Conservation (phyloP, 2,113 vertebrate species). For the Geothlypis trichas region DNA sequence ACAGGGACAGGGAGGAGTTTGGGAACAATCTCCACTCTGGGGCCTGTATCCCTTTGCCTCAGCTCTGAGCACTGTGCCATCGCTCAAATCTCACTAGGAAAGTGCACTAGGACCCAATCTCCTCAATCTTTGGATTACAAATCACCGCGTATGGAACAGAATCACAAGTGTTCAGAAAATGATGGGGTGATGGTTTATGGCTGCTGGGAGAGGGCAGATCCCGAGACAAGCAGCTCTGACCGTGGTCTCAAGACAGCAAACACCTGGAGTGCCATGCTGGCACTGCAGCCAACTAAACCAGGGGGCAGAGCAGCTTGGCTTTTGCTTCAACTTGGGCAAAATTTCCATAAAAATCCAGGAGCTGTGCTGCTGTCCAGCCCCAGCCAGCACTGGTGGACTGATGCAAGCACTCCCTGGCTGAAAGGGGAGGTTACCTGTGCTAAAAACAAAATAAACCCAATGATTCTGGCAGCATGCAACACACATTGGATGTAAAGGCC, state of each 20-base stretch:
- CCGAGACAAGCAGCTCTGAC: rapidly evolving
- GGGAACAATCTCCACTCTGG: background rate
- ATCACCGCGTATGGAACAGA: background rate
- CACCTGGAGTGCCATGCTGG: rapidly evolving
- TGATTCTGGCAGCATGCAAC: background rate
- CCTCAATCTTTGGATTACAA: background rate
- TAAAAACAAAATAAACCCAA: background rate
- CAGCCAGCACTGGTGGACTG: rapidly evolving
- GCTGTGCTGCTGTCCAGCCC: background rate
- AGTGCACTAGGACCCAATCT: background rate
- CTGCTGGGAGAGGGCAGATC: background rate
- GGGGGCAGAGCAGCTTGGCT: background rate
- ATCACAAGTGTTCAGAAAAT: rapidly evolving
- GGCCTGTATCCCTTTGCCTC: background rate
- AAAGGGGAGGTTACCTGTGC: background rate
- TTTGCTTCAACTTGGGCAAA: background rate
- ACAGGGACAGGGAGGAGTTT: background rate
- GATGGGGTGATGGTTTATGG: rapidly evolving
- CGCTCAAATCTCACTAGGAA: rapidly evolving
- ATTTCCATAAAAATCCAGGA: background rate
- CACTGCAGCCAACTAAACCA: background rate
- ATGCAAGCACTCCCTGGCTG: background rate
- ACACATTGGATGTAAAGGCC: background rate
- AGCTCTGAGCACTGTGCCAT: background rate
- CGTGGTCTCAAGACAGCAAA: background rate